Conservation (phyloP, 2,113 vertebrate genomes). For the Plectropomus leopardus region DNA sequence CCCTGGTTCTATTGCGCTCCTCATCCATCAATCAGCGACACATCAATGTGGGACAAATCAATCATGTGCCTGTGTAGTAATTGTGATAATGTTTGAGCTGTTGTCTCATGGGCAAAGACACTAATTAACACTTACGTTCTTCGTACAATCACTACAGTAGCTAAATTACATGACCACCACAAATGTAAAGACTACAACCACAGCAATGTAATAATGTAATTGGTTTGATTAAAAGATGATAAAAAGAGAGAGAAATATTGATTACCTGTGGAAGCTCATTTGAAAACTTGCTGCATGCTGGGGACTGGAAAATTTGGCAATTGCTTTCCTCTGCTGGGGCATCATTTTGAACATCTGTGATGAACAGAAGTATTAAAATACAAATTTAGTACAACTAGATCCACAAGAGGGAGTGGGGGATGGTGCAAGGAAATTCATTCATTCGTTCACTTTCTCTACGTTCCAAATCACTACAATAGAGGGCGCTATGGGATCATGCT, state of each 20-base stretch:
- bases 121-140: background rate
- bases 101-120: conserved; percentile 28
- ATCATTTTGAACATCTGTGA: conserved; percentile 95
- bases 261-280: conserved; percentile 97
- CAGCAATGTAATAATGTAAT: background rate
- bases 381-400: background rate
- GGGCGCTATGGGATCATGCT: conserved; percentile 64
- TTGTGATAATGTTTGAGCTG: conserved; percentile 48
- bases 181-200: conserved; percentile 7
- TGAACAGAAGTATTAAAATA: conserved; percentile 4
- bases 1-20: conserved; percentile 42
- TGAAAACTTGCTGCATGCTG: conserved; percentile 94
- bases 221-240: background rate
- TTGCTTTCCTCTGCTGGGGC: conserved; percentile 95
- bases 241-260: background rate
- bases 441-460: conserved; percentile 11
- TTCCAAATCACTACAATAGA: conserved; percentile 50
- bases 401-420: conserved; percentile 64
- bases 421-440: conserved; percentile 22
- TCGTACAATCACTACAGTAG: background rate
- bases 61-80: conserved; percentile 94
- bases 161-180: background rate
- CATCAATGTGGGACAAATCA: conserved; percentile 98
- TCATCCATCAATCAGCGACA: conserved; percentile 96
- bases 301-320: conserved; percentile 93